Conservation (phyloP, 1,140 invertebrate species). For the Brachionus rubens region DNA sequence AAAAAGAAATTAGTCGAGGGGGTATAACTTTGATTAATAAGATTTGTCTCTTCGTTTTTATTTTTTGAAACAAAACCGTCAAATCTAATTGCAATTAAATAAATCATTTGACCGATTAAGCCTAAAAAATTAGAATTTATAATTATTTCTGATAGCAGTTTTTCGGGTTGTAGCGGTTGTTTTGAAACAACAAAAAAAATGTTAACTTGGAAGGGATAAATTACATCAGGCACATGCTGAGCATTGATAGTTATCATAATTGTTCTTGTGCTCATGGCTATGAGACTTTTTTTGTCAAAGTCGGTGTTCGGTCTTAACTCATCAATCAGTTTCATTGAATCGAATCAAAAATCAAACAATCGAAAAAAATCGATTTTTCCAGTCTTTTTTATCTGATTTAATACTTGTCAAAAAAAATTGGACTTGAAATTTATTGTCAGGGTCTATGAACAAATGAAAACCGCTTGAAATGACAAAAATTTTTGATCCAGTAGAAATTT, state of each 20-base stretch:
- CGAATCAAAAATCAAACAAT: constrained; percentile 35
- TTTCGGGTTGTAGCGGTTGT: too few species aligned
- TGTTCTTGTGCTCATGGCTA: too few species aligned
- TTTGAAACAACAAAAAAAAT: too few species aligned
- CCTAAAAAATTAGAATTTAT: too few species aligned
- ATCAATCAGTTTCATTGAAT: constrained; percentile 36
- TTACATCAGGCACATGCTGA: not conserved
- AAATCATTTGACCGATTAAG: not conserved
- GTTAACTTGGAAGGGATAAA: not conserved
- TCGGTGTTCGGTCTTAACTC: constrained; percentile 3
- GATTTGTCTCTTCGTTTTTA: too few species aligned
- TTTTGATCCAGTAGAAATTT: too few species aligned
- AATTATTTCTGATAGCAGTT: too few species aligned
- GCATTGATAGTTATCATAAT: not conserved
- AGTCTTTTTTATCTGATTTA: constrained; percentile 24
- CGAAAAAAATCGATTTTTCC: constrained; percentile 13
- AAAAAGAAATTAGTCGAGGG: not conserved
- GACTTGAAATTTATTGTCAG: constrained; percentile 9
- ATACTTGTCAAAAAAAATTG: constrained; percentile 21
- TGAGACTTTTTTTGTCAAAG: not conserved
- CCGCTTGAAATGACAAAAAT: not conserved
- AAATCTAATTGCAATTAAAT: not conserved
- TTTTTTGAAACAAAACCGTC: too few species aligned
- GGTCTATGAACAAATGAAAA: not conserved
- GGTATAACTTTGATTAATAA: too few species aligned